Conservation (phyloP, 2,113 vertebrate species). For the Ramphastos sulfuratus region DNA sequence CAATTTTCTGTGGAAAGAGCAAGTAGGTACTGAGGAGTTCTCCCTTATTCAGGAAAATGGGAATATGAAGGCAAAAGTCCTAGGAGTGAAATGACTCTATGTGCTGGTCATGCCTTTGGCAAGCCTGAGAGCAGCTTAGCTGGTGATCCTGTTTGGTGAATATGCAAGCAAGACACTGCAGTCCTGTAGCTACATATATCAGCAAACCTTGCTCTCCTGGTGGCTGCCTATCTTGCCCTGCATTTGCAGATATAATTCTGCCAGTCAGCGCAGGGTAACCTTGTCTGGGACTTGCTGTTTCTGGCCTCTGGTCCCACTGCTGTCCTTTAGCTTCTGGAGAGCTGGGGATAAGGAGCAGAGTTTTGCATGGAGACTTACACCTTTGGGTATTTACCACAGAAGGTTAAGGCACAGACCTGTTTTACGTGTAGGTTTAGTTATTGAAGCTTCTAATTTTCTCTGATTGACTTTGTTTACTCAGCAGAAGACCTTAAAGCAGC, state of each 20-base stretch:
- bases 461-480: slow-evolving; percentile 37
- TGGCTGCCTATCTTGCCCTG: not conserved
- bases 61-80: not conserved
- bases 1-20: not conserved
- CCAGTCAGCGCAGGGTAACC: not conserved
- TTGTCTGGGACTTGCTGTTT: not conserved
- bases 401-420: not conserved
- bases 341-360: not conserved
- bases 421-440: not conserved
- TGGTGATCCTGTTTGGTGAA: not conserved
- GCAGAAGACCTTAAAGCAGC: slow-evolving; percentile 20
- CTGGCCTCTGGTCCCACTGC: not conserved
- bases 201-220: not conserved
- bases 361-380: not conserved
- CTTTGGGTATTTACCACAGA: not conserved
- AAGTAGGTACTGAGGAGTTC: accelerated
- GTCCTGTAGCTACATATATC: not conserved
- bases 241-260: not conserved
- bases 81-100: not conserved
- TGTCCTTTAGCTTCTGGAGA: not conserved
- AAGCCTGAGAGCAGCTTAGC: not conserved
- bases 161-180: not conserved
- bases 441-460: not conserved
- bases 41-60: accelerated
- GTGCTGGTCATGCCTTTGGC: not conserved